Conservation (phyloP, 2,113 vertebrate species). For the Pituophis catenifer region DNA sequence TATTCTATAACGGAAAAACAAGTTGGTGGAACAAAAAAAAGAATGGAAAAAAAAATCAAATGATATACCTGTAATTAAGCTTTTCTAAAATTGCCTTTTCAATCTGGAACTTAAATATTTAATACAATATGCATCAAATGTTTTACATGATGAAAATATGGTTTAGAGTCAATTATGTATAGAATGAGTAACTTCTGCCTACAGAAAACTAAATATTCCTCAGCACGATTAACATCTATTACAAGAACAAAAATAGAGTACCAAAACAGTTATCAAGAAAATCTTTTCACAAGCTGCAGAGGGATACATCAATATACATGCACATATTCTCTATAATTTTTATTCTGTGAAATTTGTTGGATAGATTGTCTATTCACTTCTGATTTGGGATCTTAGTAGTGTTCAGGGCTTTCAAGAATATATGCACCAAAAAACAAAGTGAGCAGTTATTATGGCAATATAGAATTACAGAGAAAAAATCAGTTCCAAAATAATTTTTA, state of each 20-base stretch:
- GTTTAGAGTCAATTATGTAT: conserved; percentile 2
- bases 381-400: not conserved
- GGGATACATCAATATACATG: not conserved
- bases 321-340: not conserved
- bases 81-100: conserved; percentile 36
- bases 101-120: conserved; percentile 4
- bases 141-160: conserved; percentile 23
- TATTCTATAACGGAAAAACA: conserved; percentile 37
- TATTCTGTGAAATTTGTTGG: not conserved
- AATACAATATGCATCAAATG: not conserved
- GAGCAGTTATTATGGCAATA: not conserved
- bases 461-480: not conserved
- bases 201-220: conserved; percentile 4
- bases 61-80: not conserved
- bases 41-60: not conserved
- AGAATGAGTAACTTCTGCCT: conserved; percentile 8
- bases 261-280: conserved; percentile 36
- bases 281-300: not conserved
- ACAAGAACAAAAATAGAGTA: conserved; percentile 15
- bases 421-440: not conserved
- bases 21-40: conserved; percentile 26
- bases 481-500: not conserved
- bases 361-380: not conserved
- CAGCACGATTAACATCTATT: not conserved
- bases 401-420: not conserved